A percentile compares a stretch with the other conserved stretches of the same genome.
phyloP scores from a whole-genome alignment of 2,113 vertebrate species.

The Himantopus leucocephalus region DNA sequence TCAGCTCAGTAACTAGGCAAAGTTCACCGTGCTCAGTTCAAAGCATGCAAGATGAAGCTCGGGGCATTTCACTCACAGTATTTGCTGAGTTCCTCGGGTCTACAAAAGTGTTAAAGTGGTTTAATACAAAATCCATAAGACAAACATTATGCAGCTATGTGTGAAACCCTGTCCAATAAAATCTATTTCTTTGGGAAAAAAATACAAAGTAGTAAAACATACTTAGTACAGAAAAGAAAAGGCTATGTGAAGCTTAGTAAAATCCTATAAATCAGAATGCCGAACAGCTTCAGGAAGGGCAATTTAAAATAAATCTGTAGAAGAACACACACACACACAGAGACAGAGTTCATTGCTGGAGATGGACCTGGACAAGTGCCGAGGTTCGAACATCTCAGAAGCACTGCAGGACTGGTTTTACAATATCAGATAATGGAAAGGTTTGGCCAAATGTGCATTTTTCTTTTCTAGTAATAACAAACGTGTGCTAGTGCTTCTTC shows the following conservation, averaged over 20 bases:
- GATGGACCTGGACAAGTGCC: neutral
- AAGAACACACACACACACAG: neutral
- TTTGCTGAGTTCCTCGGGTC: slow-evolving; percentile 34
- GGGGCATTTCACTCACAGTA: slow-evolving; percentile 8
- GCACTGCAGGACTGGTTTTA: neutral
- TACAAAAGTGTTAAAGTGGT: slow-evolving; percentile 46
- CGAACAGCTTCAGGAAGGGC: neutral
- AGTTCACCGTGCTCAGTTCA: neutral
- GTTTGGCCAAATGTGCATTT: slow-evolving; percentile 5
- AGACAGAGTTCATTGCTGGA: neutral
- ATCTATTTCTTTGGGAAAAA: neutral
- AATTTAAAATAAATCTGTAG: slow-evolving; percentile 28
- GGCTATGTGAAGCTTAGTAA: slow-evolving; percentile 9
- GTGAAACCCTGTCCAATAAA: slow-evolving; percentile 31
- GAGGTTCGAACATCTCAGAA: neutral
- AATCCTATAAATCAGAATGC: slow-evolving; percentile 44
- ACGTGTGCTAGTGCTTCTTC: neutral
- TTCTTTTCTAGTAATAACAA: neutral
- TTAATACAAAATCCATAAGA: slow-evolving; percentile 46
- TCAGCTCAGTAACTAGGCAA: slow-evolving; percentile 26
- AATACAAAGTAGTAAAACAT: slow-evolving; percentile 36
- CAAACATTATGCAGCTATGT: neutral
- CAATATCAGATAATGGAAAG: neutral
- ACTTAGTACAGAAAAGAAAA: slow-evolving; percentile 48
- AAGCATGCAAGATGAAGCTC: slow-evolving; percentile 10